These are phyloP conservation scores for Odontesthes bonariensis DNA, from an alignment of 2,113 vertebrate genomes.

Conservation along the genomic window DNA sequence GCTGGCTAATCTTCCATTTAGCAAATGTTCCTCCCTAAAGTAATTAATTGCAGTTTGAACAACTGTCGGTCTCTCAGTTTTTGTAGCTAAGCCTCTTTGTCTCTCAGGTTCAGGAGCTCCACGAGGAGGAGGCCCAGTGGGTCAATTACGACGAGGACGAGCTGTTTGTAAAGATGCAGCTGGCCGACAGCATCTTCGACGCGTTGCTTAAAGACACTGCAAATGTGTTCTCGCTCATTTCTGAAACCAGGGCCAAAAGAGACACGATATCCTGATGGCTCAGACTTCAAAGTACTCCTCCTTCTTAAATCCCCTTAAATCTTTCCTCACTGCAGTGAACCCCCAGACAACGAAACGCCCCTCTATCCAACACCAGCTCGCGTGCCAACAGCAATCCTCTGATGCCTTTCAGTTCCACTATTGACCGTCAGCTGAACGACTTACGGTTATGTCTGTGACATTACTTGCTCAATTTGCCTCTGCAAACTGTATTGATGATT, in stretches of 20 bases:
- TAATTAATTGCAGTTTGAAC: not conserved
- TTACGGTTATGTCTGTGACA: conserved; percentile 31
- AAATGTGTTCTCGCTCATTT: conserved; percentile 89
- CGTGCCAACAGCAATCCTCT: conserved; percentile 77
- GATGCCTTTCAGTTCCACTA: conserved; percentile 70
- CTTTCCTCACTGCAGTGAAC: conserved; percentile 28
- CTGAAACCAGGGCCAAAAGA: conserved; percentile 84
- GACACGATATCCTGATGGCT: conserved; percentile 54
- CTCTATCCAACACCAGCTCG: conserved; percentile 77
- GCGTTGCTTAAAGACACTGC: conserved; percentile 94
- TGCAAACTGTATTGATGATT: conserved; percentile 14
- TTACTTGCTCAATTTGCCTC: conserved; percentile 35
- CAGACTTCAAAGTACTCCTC: conserved; percentile 25
- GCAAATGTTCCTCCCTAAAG: no score
- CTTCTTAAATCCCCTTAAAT: conserved; percentile 32
- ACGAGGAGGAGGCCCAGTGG: conserved; percentile 97
- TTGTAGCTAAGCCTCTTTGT: conserved; percentile 21
- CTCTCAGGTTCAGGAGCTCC: conserved; percentile 94
- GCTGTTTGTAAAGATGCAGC: conserved; percentile 96
- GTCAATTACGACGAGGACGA: conserved; percentile 98
- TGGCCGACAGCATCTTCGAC: conserved; percentile 97
- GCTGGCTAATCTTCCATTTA: no score
- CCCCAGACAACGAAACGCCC: conserved; percentile 38
- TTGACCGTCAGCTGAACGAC: conserved; percentile 59
- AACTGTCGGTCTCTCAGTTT: not conserved